phyloP scores from a whole-genome alignment of 1,140 invertebrate species.

The Thrips palmi region DNA sequence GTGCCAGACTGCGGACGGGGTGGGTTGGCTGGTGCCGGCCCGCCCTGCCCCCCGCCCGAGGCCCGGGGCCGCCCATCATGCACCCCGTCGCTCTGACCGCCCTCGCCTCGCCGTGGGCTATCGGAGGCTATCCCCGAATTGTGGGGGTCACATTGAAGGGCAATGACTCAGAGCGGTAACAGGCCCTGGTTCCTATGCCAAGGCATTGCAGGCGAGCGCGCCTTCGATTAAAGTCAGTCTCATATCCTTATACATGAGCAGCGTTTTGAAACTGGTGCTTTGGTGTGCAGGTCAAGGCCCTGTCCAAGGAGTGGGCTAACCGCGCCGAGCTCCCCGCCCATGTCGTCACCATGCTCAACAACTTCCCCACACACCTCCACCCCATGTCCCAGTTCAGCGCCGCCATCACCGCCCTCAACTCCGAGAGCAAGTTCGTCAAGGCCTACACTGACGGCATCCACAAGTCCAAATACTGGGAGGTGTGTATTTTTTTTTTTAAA shows the following conservation, averaged over 20 bases:
- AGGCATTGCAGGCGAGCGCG: too few relatives aligned
- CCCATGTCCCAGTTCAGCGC: slow-evolving; percentile 93
- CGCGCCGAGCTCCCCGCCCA: slow-evolving; percentile 78
- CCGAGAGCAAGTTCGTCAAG: slow-evolving; percentile 84
- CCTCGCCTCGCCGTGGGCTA: too few relatives aligned
- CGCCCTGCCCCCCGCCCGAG: too few relatives aligned
- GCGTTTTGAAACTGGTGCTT: slow-evolving; percentile 5
- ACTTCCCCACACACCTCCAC: slow-evolving; percentile 83
- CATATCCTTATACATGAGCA: too few relatives aligned
- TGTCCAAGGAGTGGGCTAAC: slow-evolving; percentile 84
- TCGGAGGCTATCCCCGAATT: too few relatives aligned
- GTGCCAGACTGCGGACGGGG: too few relatives aligned
- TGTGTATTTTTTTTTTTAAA: slow-evolving; percentile 20
- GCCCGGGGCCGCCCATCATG: too few relatives aligned
- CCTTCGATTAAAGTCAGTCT: not conserved
- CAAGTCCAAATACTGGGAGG: slow-evolving; percentile 81
- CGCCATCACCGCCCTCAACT: slow-evolving; percentile 81
- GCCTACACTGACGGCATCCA: slow-evolving; percentile 74
- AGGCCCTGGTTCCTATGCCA: too few relatives aligned
- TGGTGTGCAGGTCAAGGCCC: slow-evolving; percentile 38
- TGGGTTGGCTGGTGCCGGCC: too few relatives aligned
- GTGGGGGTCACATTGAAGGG: too few relatives aligned
- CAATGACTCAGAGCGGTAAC: too few relatives aligned
- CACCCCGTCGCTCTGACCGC: too few relatives aligned
- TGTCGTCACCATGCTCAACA: slow-evolving; percentile 87